Percentiles rank a stretch among this genome's conserved stretches.
Evolutionary conservation across 2,797 vertebrate species (phyloP).

Genomic region (Hippopotamyrus pictus): DNA sequence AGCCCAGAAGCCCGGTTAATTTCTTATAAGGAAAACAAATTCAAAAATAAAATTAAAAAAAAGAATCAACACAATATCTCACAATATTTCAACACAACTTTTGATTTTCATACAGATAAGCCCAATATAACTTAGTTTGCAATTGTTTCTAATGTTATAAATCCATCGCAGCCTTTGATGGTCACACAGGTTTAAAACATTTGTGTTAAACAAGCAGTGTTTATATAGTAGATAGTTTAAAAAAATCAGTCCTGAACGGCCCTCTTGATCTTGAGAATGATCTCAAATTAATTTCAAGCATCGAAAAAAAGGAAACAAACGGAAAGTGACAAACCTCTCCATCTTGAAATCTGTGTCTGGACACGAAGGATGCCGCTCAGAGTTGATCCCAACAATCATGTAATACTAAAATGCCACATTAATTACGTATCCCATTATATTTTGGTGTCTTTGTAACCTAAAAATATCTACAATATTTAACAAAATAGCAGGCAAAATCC

Average conservation of each 20-base stretch:
- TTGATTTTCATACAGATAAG: conserved; percentile 68
- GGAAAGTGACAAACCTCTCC: conserved; percentile 59
- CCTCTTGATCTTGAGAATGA: conserved; percentile 49
- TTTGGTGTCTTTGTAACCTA: conserved; percentile 85
- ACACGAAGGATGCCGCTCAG: conserved; percentile 70
- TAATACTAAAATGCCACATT: conserved; percentile 80
- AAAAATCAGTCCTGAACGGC: conserved; percentile 59
- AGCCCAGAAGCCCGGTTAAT: conserved; percentile 56
- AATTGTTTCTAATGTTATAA: conserved; percentile 63
- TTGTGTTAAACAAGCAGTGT: conserved; percentile 56
- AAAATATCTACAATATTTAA: conserved; percentile 86
- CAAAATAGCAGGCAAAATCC: conserved; percentile 85
- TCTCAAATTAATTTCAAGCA: conserved; percentile 58
- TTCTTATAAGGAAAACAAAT: conserved; percentile 47
- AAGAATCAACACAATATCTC: conserved; percentile 70
- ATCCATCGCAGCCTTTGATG: conserved; percentile 58
- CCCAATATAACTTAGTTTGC: conserved; percentile 71
- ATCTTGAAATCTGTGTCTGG: conserved; percentile 61
- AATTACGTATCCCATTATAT: conserved; percentile 66
- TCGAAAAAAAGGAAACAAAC: conserved; percentile 47
- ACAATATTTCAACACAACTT: conserved; percentile 62
- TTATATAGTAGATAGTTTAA: conserved; percentile 53
- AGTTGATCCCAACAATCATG: conserved; percentile 75
- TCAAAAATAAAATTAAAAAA: conserved; percentile 34
- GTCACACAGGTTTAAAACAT: conserved; percentile 52